Conservation (phyloP, 2,888 invertebrate genomes). For the Liopterus haemorrhoidalis region DNA sequence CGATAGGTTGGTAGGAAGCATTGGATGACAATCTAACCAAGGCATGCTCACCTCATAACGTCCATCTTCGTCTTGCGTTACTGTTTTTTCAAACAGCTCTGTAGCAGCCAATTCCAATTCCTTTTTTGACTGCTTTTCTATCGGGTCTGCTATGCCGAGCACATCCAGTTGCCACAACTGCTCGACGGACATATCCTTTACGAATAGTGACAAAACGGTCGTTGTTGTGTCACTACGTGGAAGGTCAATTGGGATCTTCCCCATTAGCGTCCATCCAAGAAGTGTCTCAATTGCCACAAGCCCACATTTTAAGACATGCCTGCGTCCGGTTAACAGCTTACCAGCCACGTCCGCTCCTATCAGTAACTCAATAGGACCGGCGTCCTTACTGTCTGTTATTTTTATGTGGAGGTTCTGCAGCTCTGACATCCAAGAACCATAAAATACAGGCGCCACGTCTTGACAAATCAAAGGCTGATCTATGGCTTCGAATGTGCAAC, state of each 20-base stretch:
- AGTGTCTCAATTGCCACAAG: slow-evolving; percentile 25
- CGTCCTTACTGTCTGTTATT: slow-evolving; percentile 3
- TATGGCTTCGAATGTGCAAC: slow-evolving; percentile 8
- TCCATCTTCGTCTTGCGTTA: slow-evolving; percentile 6
- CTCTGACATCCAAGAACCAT: slow-evolving; percentile 9
- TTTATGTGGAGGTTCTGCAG: background rate
- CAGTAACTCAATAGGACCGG: slow-evolving; percentile 20
- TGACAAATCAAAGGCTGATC: slow-evolving; percentile 12
- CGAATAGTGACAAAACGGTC: slow-evolving; percentile 19
- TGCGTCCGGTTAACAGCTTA: slow-evolving; percentile 23
- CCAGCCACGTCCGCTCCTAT: slow-evolving; percentile 21
- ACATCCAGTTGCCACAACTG: slow-evolving; percentile 8
- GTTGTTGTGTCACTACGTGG: background rate
- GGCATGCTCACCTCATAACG: slow-evolving; percentile 23
- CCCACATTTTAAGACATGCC: slow-evolving; percentile 16
- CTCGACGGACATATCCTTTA: slow-evolving; percentile 11
- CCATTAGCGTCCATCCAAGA: slow-evolving; percentile 28
- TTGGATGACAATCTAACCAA: slow-evolving; percentile 21
- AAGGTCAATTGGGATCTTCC: slow-evolving; percentile 5
- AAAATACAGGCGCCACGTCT: background rate
- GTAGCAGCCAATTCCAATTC: background rate
- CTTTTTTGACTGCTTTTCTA: background rate
- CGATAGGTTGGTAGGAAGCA: slow-evolving; percentile 15
- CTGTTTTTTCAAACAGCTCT: slow-evolving; percentile 1
- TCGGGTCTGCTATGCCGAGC: slow-evolving; percentile 10